Base-by-base conservation (phyloP, 2,888 invertebrate genomes). In the Caenorhabditis panamensis region DNA sequence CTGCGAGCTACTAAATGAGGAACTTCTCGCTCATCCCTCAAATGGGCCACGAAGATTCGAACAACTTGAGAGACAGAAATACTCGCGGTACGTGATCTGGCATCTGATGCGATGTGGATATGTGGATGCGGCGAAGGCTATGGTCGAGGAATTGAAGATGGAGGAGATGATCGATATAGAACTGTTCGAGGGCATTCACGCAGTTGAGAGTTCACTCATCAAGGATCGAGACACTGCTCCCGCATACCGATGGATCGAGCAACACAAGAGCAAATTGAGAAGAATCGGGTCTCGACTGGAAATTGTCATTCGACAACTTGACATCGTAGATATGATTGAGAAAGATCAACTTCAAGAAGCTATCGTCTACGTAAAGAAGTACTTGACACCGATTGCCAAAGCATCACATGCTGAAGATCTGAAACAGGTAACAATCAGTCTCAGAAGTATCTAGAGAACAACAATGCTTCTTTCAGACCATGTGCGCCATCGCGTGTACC, bases 121-220 rank as follows among this genome's bases (percentile, higher is more conserved):
- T 92, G 97, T 99, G 91, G 95, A 95, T 90, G 95, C 97, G 0
- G 98, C 98, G 0, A 94, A 95, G 84, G 94, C 94, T 89, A 92
- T 99, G 28, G 95, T 96, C 0, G 94, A 95, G 66, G 94, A 49
- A 11, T 49, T 51, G 28, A 31, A 62, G 3, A 20, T 82, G 37
- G 59, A 72, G 16, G 59, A 58, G 8, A 31, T 86, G 20, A 71
- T 81, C 64, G 87, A 89, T 63, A 26, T 78, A 0, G 82, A 85
- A 28, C 73, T 90, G 11, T 89, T 84, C 76, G 84, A 85, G 61
- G 68, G 75, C 20, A 22, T 76, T 44, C 54, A 63, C 37, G 58
- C 61, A 26, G 44, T 71, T n/a, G 59, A 69, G 20, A 86, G 1
- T 76, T 90, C 5, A 56, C 56, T 18, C 49, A 56, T n/a, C 63